Base-by-base conservation (phyloP, 2,888 invertebrate genomes). In the Drosophila maculinotata region DNA sequence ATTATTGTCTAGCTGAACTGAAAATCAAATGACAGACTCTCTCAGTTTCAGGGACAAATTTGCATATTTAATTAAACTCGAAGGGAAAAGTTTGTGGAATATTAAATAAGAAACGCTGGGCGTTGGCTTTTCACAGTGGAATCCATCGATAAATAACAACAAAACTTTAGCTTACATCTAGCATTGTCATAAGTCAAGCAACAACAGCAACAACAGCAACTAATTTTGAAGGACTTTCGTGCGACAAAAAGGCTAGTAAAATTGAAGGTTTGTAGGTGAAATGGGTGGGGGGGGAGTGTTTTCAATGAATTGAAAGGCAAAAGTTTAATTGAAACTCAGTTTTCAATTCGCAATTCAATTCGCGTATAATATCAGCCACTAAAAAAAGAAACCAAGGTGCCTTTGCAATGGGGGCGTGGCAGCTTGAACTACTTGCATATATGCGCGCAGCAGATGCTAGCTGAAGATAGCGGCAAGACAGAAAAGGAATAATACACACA, bases 261-360 rank as follows among this genome's bases (percentile, higher is more conserved):
- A 15, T 41, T 20, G 20, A 2, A 49, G 26, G 20, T 47, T 17
- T 17, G 25, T 6, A 36, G 14, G 10, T 10, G 23, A n/a, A 12
- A 15, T 6, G 28, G 14, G 31, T 15, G 17, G 7, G 23, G 20
- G 28, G 12, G 58, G 31, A 60, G n/a, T n/a, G n/a, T n/a, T n/a
- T 62, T 38, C 63, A 60, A 57, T 62, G 65, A 73, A 84, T 78
- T 65, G 68, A 68, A 69, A 69, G 54, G 72, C 63, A 81, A 82
- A 82, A 82, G 76, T 87, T 87, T 87, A 87, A 83, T 83, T 87
- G 82, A 78, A 87, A 80, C 62, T 69, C 69, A 57, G 59, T 64
- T 76, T 44, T 59, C 72, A 44, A 71, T 71, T 56, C 51, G 52
- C 38, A 49, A 62, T 72, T 72, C 51, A 60, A 66, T 72, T 71